A percentile compares a stretch with the other conserved stretches of the same genome.
phyloP scores from a whole-genome alignment of 2,797 vertebrate genomes.

The Glossophaga mutica region DNA sequence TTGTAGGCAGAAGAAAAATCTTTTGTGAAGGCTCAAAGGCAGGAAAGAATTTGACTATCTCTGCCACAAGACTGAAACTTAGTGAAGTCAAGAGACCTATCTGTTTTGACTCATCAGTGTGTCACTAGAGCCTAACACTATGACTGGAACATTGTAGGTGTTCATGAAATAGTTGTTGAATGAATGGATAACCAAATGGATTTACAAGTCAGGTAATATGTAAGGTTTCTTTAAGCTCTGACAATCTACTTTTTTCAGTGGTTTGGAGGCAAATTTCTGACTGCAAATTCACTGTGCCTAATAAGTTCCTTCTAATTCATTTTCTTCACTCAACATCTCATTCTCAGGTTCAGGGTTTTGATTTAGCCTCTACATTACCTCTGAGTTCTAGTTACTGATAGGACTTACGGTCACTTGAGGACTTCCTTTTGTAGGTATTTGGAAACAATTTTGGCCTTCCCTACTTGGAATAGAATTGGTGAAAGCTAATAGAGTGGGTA shows the following conservation, averaged over 20 bases:
- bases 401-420: not conserved
- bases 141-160: not conserved
- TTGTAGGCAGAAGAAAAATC: not conserved
- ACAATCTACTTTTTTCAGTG: not conserved
- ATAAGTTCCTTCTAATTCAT: not conserved
- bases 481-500: not conserved
- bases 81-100: not conserved
- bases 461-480: not conserved
- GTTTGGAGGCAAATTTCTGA: not conserved
- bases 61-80: not conserved
- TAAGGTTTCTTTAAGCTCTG: not conserved
- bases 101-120: not conserved
- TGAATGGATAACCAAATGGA: not conserved
- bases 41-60: not conserved
- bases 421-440: not conserved
- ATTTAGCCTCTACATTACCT: not conserved
- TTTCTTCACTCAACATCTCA: not conserved
- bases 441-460: not conserved
- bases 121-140: not conserved
- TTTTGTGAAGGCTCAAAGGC: not conserved
- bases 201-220: not conserved
- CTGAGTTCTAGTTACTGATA: not conserved
- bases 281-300: not conserved
- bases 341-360: not conserved
- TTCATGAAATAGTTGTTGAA: not conserved